A percentile compares a stretch with the other conserved stretches of the same genome.
Conservation (phyloP, 2,888 invertebrate species). For the Linyphia triangularis region DNA sequence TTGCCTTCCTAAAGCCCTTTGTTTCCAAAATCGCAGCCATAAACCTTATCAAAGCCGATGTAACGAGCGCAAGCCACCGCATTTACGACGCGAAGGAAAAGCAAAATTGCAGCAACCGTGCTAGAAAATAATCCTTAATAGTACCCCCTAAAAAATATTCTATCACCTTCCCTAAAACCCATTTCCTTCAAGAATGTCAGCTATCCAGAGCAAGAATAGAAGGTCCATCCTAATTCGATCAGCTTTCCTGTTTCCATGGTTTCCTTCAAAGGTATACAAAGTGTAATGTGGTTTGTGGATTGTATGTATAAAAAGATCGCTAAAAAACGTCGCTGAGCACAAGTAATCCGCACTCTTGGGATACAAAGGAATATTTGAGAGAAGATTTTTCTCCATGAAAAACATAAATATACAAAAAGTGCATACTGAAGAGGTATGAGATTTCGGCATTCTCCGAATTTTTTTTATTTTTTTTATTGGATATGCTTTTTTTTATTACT, state of each 20-base stretch:
- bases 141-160: constrained; percentile 4
- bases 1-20: not conserved
- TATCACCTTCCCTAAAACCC: not conserved
- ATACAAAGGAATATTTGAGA: not conserved
- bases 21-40: constrained; percentile 16
- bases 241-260: constrained; percentile 6
- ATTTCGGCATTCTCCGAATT: no score
- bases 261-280: constrained; percentile 12
- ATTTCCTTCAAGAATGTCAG: not conserved
- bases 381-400: not conserved
- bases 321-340: constrained; percentile 4
- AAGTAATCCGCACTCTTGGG: constrained; percentile 8
- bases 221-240: constrained; percentile 34
- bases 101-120: not conserved
- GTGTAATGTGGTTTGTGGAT: not conserved
- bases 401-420: no score
- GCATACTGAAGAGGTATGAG: no score
- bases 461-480: no score
- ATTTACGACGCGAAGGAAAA: not conserved
- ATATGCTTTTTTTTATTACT: no score
- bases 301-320: not conserved
- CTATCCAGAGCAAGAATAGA: not conserved
- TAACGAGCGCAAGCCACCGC: not conserved
- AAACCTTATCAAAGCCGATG: constrained; percentile 1
- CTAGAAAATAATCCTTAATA: constrained; percentile 23